Base-by-base conservation (phyloP, 1,140 invertebrate species). In the Hylaeus anthracinus region DNA sequence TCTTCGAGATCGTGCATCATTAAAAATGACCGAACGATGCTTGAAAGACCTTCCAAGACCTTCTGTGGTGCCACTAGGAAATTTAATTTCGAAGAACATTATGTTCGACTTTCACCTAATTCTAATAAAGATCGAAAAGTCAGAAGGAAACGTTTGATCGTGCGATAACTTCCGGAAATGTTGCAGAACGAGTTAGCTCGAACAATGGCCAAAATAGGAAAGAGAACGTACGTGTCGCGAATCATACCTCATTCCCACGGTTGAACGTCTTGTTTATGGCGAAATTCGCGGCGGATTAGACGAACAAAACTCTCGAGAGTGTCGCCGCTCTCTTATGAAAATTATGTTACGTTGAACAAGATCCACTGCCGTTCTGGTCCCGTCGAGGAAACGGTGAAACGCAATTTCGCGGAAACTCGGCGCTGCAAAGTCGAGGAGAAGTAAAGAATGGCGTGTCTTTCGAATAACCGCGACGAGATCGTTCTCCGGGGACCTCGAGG, bases 361-460 rank as follows among this genome's bases (percentile, higher is more conserved):
- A 64, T 41, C 61, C 12, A 41, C 61, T 14, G 43, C 61, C 51
- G 51, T 5, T 64, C 61, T 15, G 43, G 39, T 15, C 39, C 43
- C 61, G 41, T 64, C 12, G 39, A 39, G 12, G 37, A 39, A 64
- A 12, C 45, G 4, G 61, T 43, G 61, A 64, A 64, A 64, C 14
- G 61, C 61, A 64, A 64, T 64, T 64, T 64, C 61, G 12, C 61
- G 61, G 61, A 64, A 64, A 64, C 41, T 43, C 61, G 37, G 15
- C 61, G 61, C 39, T 15, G 14, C 61, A 64, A 39, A 41, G 61
- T 43, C 61, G 14, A 41, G 10, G 37, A 3, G 12, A 64, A 39
- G 15, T 43, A 64, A 64, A 64, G 39, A 64, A 64, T 39, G 10
- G 61, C 39, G 9, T 51, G 10, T 51, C 51, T 51, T 64, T 64